Conservation (phyloP, 2,113 vertebrate genomes). For the Psittacara wagleri region DNA sequence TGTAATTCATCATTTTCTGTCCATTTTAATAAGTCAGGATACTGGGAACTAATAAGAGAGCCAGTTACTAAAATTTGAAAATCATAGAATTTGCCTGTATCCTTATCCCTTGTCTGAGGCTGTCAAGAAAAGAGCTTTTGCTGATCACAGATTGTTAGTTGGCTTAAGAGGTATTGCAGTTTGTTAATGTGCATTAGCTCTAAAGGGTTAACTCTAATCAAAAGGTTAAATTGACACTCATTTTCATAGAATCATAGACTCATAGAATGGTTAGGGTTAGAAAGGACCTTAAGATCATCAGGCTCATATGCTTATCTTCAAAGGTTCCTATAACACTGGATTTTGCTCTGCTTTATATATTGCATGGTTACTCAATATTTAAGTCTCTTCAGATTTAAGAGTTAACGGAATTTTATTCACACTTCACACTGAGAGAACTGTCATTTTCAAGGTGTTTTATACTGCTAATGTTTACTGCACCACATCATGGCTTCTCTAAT, state of each 20-base stretch:
- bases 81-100: conserved; percentile 55
- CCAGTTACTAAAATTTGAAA: conserved; percentile 43
- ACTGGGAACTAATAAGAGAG: conserved; percentile 22
- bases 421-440: not conserved
- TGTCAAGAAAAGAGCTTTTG: conserved; percentile 23
- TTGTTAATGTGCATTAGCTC: not conserved
- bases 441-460: not conserved
- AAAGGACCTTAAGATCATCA: not conserved
- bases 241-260: not conserved
- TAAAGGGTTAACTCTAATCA: not conserved
- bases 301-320: not conserved
- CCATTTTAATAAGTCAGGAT: conserved; percentile 16
- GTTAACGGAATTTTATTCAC: conserved; percentile 6
- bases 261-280: not conserved
- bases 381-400: not conserved
- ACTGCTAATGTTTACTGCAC: not conserved
- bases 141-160: not conserved
- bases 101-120: not conserved
- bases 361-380: not conserved
- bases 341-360: not conserved
- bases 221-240: not conserved
- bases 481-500: not conserved
- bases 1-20: conserved; percentile 42
- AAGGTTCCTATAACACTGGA: not conserved
- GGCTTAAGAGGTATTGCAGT: not conserved